A percentile compares a stretch with the other conserved stretches of the same genome.
Conservation (phyloP, 2,113 vertebrate species). For the Heterocephalus glaber region DNA sequence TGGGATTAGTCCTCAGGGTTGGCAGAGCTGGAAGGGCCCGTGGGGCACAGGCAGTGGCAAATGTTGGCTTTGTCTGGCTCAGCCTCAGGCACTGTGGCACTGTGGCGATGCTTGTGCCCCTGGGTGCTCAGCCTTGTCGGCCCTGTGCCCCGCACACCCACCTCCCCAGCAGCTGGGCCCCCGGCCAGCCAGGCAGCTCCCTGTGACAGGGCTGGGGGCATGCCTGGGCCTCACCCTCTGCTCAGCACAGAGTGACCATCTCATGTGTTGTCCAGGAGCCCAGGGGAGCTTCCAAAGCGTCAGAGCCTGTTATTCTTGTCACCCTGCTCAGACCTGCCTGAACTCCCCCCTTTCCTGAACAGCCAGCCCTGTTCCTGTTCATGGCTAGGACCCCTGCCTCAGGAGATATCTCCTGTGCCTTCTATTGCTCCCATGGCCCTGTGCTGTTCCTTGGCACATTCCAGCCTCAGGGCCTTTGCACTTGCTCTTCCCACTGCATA, state of each 20-base stretch:
- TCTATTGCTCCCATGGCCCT: fast-evolving
- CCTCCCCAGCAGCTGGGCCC: neutral
- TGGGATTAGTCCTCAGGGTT: neutral
- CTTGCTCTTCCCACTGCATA: fast-evolving
- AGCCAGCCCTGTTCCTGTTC: neutral
- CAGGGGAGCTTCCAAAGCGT: neutral
- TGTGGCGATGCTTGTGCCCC: neutral
- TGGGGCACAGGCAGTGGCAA: neutral
- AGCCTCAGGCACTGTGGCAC: neutral
- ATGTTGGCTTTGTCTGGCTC: too few species aligned
- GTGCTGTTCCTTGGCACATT: neutral
- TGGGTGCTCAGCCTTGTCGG: neutral
- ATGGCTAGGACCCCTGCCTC: fast-evolving
- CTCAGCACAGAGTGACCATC: neutral
- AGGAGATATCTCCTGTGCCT: too few species aligned
- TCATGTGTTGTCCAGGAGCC: neutral
- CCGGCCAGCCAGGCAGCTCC: neutral
- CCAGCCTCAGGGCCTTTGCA: neutral
- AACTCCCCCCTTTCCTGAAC: neutral
- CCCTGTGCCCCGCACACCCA: neutral
- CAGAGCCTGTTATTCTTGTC: neutral
- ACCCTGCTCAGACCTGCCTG: neutral
- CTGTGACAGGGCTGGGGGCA: neutral
- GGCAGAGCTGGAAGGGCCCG: too few species aligned
- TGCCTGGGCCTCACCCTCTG: neutral